Base-by-base conservation (phyloP, 2,888 invertebrate genomes). In the Xylota sylvarum region DNA sequence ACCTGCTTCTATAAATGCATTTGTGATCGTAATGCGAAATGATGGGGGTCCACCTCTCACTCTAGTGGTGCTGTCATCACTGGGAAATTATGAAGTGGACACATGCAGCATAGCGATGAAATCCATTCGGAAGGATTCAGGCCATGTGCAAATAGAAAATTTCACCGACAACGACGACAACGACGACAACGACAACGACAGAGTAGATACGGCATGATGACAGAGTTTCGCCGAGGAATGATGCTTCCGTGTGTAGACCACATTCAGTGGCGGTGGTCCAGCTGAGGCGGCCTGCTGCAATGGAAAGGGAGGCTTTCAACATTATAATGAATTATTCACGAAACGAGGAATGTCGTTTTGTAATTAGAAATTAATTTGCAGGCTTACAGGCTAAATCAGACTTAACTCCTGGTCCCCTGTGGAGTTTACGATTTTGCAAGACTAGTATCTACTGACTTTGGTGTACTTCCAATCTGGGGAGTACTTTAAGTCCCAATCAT, bases 1-100 rank as follows among this genome's bases (percentile, higher is more conserved):
- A 86, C 81, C 81, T 86, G 73, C 62, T 82, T 77, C 73, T 69
- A n/a, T n/a, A 82, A 81, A 72, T 86, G 86, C 62, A 86, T 82
- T 73, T 86, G 58, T 86, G 86, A 86, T 81, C 56, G 50, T 86
- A 86, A 86, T 86, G 69, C 81, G 67, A 82, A 73, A 69, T 86
- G 86, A 86, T 82, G 86, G 86, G 81, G 81, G 86, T 86, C 86
- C 81, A 86, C 86, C 86, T 86, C 86, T 86, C 73, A 78, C 81
- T 65, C 60, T 60, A 27, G 76, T 73, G 69, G 64, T 69, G 81
- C 81, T 86, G 86, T 86, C 86, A 78, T 86, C 86, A 58, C 81
- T 78, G 70, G 72, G 67, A 77, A 77, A 86, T 55, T 86, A 86
- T 86, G 86, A 86, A 86, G 81, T 77, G 86, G 86, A 86, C 86